Conservation (phyloP, 2,797 vertebrate genomes). For the Dromococcyx pavoninus region DNA sequence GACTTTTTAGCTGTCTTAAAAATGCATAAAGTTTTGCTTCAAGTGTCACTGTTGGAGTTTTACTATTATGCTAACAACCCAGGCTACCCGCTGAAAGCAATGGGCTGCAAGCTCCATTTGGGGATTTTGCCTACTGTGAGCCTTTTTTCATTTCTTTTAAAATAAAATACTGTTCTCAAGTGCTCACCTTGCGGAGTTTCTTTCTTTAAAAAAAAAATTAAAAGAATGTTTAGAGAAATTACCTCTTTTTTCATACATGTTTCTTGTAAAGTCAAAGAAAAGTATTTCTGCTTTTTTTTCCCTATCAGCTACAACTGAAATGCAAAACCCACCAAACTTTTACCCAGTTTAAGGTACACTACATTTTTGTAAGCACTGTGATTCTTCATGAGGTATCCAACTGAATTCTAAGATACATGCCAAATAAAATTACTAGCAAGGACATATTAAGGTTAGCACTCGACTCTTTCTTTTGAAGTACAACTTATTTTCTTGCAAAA, state of each 20-base stretch:
- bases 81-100: conserved; percentile 42
- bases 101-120: conserved; percentile 33
- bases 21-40: conserved; percentile 69
- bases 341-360: background rate
- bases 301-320: background rate
- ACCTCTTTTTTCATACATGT: background rate
- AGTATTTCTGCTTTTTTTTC: background rate
- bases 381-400: background rate
- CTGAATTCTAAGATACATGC: background rate
- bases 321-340: background rate
- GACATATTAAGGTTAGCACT: conserved; percentile 33
- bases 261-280: conserved; percentile 15
- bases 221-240: conserved; percentile 23
- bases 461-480: conserved; percentile 16
- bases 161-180: conserved; percentile 30
- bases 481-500: conserved; percentile 46
- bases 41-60: conserved; percentile 61
- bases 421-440: conserved; percentile 31
- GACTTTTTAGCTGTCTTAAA: conserved; percentile 39
- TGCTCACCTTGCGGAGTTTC: background rate
- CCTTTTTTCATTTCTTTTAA: conserved; percentile 48
- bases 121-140: conserved; percentile 61
- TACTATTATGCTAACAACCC: conserved; percentile 64
- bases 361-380: background rate
- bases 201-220: background rate